phyloP scores from a whole-genome alignment of 2,797 vertebrate genomes.

The Podarcis siculus region DNA sequence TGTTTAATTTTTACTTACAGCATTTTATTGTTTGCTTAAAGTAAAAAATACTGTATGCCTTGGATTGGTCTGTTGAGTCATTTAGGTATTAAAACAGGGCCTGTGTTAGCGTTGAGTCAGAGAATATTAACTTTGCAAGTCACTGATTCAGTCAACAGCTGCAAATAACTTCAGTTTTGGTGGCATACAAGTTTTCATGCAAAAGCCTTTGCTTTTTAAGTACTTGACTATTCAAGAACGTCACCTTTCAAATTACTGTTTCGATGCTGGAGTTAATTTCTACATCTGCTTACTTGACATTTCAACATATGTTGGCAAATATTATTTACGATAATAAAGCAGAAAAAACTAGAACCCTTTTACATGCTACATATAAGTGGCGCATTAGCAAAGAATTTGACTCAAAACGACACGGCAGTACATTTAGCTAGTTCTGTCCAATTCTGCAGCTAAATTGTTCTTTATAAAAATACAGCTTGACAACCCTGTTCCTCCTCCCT shows the following conservation, averaged over 20 bases:
- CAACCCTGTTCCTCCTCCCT: background rate
- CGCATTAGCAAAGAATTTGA: background rate
- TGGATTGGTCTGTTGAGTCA: slow-evolving; percentile 41
- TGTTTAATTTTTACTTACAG: slow-evolving; percentile 31
- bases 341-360: slow-evolving; percentile 4
- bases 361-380: slow-evolving; percentile 7
- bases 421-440: background rate
- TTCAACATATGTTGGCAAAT: slow-evolving; percentile 44
- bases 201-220: slow-evolving; percentile 56
- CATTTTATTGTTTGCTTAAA: slow-evolving; percentile 60
- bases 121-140: slow-evolving; percentile 55
- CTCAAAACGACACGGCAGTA: background rate
- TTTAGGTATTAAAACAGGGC: slow-evolving; percentile 45
- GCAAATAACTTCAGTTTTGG: slow-evolving; percentile 17
- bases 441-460: background rate
- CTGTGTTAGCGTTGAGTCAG: slow-evolving; percentile 66
- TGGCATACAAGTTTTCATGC: slow-evolving; percentile 26
- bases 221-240: slow-evolving; percentile 37
- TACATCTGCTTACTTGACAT: slow-evolving; percentile 35
- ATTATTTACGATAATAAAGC: background rate
- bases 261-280: slow-evolving; percentile 50
- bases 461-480: too few species aligned
- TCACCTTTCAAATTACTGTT: slow-evolving; percentile 57
- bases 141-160: slow-evolving; percentile 47
- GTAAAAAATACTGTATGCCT: slow-evolving; percentile 48